phyloP scores from a whole-genome alignment of 2,113 vertebrate genomes.

The Gymnocephalus cernua region DNA sequence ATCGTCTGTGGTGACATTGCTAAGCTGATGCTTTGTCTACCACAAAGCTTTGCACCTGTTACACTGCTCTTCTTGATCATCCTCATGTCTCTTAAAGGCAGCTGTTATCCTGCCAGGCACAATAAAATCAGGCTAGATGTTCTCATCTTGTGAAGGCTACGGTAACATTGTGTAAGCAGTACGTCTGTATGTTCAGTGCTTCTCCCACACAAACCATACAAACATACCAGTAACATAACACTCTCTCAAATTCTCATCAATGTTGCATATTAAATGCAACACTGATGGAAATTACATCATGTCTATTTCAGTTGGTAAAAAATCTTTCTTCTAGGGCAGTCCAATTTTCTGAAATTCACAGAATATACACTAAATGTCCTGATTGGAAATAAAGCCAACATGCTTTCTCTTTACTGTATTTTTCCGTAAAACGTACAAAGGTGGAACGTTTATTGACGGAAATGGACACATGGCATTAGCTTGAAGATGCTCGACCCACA shows the following conservation, averaged over 20 bases:
- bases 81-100: neutral
- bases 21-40: neutral
- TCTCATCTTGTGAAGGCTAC: neutral
- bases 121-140: slow-evolving; percentile 14
- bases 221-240: neutral
- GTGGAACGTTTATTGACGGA: no score
- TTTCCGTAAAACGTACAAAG: no score
- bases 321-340: neutral
- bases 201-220: neutral
- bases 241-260: neutral
- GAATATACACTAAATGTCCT: neutral
- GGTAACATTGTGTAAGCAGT: neutral
- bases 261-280: neutral
- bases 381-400: neutral
- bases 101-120: neutral
- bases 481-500: neutral
- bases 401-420: neutral
- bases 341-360: neutral
- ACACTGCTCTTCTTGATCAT: neutral
- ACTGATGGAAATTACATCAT: neutral
- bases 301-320: neutral
- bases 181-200: neutral
- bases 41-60: neutral
- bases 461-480: no score
- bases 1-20: neutral